A percentile compares a stretch with the other conserved stretches of the same genome.
These are phyloP conservation scores for Platycnemis pennipes DNA, from an alignment of 2,888 invertebrate species.

Conservation along the genomic window DNA sequence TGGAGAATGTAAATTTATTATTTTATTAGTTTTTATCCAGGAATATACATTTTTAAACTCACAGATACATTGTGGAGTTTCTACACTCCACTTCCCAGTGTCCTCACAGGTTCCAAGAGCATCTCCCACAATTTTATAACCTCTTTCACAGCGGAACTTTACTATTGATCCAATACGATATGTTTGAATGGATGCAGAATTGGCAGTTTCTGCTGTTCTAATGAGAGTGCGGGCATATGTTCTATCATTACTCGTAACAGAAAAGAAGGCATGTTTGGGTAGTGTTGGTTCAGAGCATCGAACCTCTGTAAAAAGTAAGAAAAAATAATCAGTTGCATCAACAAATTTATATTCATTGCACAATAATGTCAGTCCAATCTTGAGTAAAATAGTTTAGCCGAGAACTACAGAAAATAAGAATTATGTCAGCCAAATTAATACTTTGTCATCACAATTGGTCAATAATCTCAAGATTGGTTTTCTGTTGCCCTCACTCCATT, in stretches of 20 bases:
- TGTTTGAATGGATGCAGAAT: slow-evolving; percentile 85
- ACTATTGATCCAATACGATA: slow-evolving; percentile 93
- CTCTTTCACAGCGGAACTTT: slow-evolving; percentile 94
- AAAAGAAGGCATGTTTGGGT: slow-evolving; percentile 91
- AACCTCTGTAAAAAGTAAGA: slow-evolving; percentile 84
- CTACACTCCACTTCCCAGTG: slow-evolving; percentile 91
- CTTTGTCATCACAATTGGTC: too few species aligned
- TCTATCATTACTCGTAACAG: slow-evolving; percentile 94
- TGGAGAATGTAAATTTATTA: not conserved
- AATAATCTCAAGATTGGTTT: too few species aligned
- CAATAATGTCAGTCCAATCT: too few species aligned
- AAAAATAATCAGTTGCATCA: too few species aligned
- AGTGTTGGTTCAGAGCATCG: slow-evolving; percentile 91
- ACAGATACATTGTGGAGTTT: slow-evolving; percentile 92
- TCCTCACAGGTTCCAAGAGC: slow-evolving; percentile 93
- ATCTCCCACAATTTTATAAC: slow-evolving; percentile 93
- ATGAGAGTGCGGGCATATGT: slow-evolving; percentile 92
- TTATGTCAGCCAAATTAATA: too few species aligned
- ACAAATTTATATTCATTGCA: too few species aligned
- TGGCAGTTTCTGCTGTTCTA: slow-evolving; percentile 85
- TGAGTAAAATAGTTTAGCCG: too few species aligned
- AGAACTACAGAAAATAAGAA: too few species aligned
- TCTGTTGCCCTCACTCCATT: too few species aligned
- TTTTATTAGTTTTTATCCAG: not conserved
- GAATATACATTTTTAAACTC: slow-evolving; percentile 78